phyloP scores from a whole-genome alignment of 2,113 vertebrate genomes.

The Pollachius pollachius region DNA sequence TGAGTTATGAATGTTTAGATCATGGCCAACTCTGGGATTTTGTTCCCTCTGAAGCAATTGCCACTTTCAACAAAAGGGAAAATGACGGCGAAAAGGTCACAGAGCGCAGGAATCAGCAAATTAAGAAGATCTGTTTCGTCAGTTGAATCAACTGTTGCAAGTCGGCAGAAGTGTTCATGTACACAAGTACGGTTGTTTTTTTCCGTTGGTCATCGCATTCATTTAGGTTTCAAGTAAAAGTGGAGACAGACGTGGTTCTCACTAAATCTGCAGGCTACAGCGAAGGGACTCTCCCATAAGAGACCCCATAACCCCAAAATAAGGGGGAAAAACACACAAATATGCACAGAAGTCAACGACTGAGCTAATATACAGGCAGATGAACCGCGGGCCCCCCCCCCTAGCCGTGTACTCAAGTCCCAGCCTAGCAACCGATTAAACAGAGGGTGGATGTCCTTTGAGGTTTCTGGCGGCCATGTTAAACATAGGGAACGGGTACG shows the following conservation, averaged over 20 bases:
- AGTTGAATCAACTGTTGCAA: too few relatives aligned
- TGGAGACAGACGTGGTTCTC: neutral
- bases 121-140: too few relatives aligned
- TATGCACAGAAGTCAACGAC: constrained; percentile 17
- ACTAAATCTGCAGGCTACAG: constrained; percentile 11
- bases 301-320: constrained; percentile 2
- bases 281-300: constrained; percentile 12
- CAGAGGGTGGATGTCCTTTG: neutral
- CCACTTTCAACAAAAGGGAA: too few relatives aligned
- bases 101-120: too few relatives aligned
- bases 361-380: constrained; percentile 1
- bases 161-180: too few relatives aligned
- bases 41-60: too few relatives aligned
- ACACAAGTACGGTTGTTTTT: too few relatives aligned
- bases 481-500: neutral
- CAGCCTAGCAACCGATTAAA: constrained; percentile 4
- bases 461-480: neutral
- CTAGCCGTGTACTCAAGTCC: constrained; percentile 7
- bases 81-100: too few relatives aligned
- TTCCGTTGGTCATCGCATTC: too few relatives aligned
- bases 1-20: too few relatives aligned
- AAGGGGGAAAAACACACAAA: constrained; percentile 11
- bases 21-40: too few relatives aligned
- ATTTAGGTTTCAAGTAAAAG: too few relatives aligned
- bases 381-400: neutral